Base-by-base conservation (phyloP, 2,888 invertebrate species). In the Exephanes ischioxanthus region DNA sequence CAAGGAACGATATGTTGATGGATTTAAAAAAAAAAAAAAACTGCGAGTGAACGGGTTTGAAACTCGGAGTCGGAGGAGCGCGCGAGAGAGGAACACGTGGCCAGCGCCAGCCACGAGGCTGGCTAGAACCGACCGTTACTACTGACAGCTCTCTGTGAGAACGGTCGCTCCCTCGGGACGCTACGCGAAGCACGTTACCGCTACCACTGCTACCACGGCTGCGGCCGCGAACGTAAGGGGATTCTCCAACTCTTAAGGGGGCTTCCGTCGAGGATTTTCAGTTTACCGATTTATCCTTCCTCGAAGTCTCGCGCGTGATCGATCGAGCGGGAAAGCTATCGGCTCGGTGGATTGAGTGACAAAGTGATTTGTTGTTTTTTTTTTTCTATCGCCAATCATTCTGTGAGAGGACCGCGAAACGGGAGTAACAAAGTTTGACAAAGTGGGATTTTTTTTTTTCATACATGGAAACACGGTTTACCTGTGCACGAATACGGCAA, bases 91-190 rank as follows among this genome's bases (percentile, higher is more conserved):
- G 80, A 83, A 86, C 86, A 80, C 80, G 86, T 80, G 80, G 83
- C 83, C 76, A 85, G 85, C 68, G 83, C 85, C 58, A 63, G 80
- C 86, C 86, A 86, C 86, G 86, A 86, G 86, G 86, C 80, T 86
- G 86, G 80, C 86, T 72, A 77, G 77, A 73, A 78, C 67, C 79
- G 83, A 78, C 83, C 86, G 86, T 80, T 80, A 83, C 86, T 77
- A 86, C 86, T 86, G 86, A 86, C 86, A 83, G 83, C 73, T 86
- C 85, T 66, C 79, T 79, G 77, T 73, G 83, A 78, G 83, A 83
- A 67, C 51, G 67, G 37, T 77, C 51, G 55, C 75, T 85, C 85
- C 85, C 83, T 72, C 80, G 83, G 85, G 86, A 86, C 45, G 63
- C 26, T 73, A 45, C 48, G 33, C 63, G 58, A 61, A 77, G 48